Conservation (phyloP, 2,888 invertebrate species). For the Oegoconia quadripuncta region DNA sequence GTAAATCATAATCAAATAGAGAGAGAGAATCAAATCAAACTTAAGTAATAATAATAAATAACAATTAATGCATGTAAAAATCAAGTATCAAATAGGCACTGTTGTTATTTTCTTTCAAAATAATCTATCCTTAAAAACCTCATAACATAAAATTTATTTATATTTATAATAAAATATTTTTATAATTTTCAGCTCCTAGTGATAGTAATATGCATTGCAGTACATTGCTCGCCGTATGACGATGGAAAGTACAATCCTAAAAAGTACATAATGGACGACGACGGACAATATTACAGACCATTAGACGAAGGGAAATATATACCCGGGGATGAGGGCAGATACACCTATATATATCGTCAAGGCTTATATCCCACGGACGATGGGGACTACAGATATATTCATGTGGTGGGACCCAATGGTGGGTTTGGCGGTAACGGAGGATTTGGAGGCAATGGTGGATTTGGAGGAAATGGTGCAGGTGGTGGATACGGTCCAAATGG, state of each 20-base stretch:
- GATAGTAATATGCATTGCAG: conserved; percentile 37
- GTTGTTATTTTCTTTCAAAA: too few relatives aligned
- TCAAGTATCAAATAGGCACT: too few relatives aligned
- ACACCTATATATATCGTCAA: conserved; percentile 63
- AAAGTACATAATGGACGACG: conserved; percentile 46
- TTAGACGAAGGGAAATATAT: conserved; percentile 72
- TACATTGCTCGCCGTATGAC: conserved; percentile 44
- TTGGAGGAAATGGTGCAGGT: conserved; percentile 22
- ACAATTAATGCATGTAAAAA: too few relatives aligned
- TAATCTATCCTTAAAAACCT: too few relatives aligned
- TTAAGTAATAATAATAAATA: too few relatives aligned
- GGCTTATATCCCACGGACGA: conserved; percentile 55
- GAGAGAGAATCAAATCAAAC: too few relatives aligned
- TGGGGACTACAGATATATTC: conserved; percentile 73
- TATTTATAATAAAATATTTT: too few relatives aligned
- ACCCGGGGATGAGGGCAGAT: conserved; percentile 74
- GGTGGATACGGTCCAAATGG: conserved; percentile 28
- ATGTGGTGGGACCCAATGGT: conserved; percentile 54
- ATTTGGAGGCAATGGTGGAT: conserved; percentile 27
- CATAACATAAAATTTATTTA: too few relatives aligned
- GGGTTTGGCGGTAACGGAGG: conserved; percentile 43
- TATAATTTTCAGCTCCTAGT: conserved; percentile 44
- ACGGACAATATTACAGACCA: conserved; percentile 66
- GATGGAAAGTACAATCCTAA: conserved; percentile 45
- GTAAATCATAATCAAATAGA: neutral